Evolutionary conservation across 2,113 vertebrate species (phyloP), one percentile per base, ranked within the genome.

Genomic region (Misgurnus anguillicaudatus): DNA sequence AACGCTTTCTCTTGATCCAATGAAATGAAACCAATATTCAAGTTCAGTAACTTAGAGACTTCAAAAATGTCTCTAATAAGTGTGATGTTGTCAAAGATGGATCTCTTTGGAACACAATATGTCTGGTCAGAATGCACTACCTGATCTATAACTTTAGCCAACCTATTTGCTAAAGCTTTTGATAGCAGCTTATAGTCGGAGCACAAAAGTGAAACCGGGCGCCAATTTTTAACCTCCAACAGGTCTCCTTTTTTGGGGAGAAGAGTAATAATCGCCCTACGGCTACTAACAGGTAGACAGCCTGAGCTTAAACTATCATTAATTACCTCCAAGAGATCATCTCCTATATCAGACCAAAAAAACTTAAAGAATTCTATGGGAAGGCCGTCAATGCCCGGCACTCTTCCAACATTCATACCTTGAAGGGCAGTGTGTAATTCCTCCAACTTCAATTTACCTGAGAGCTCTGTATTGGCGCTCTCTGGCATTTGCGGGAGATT

Each of bases 181-280:
- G 57, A 72, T 4, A 71, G 31, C 14, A 64, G 3, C 63, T 71
- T 79, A n/a, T 64, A 71, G 5, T 64, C 31, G 0, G 9, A 71
- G 58, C 24, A 79, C 4, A 55, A 11, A 6, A 72, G 62, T 3
- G 8, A 65, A n/a, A 65, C 62, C 39, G 38, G 38, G n/a, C 8
- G 16, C 62, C 36, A 64, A 7, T 41, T 64, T 38, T 41, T n/a
- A 9, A 64, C 41, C n/a, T 64, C 62, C n/a, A n/a, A 64, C 39
- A 64, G 16, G 39, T 72, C 45, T n/a, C 21, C 64, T 21, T 71
- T 63, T 62, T 72, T 72, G 39, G 41, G 67, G n/a, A 62, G 66
- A 1, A 79, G 57, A 13, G 67, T 79, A 3, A 79, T 13, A 9
- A n/a, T 60, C 0, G n/a, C 39, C 42, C 8, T 45, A 66, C 0